Evolutionary conservation across 2,797 vertebrate species (phyloP).

Genomic region (Gymnothorax javanicus): DNA sequence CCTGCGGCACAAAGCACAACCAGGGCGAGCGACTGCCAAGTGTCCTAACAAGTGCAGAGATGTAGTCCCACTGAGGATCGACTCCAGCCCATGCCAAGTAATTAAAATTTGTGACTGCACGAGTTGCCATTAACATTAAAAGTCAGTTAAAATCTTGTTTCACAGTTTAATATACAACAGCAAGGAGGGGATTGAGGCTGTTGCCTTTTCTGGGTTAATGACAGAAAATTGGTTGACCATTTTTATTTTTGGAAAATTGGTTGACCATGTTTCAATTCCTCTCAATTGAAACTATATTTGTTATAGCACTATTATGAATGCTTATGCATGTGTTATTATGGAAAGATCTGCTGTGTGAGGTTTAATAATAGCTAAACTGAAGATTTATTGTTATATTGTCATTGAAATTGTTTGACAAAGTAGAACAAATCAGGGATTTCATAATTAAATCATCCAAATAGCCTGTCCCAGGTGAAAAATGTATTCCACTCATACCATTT

Average conservation of each 20-base stretch:
- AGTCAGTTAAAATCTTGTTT: neutral
- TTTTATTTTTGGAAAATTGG: neutral
- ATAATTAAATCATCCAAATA: no score
- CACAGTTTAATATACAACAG: neutral
- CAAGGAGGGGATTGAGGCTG: neutral
- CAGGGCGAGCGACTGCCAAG: neutral
- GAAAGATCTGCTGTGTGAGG: neutral
- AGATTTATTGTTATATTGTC: no score
- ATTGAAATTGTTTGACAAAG: no score
- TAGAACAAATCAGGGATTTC: no score
- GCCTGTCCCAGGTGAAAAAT: no score
- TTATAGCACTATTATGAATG: neutral
- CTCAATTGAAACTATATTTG: neutral
- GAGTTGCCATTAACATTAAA: neutral
- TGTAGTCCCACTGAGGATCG: neutral
- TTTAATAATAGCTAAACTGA: neutral
- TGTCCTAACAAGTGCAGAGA: neutral
- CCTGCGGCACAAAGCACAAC: neutral
- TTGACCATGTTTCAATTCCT: neutral
- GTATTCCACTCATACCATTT: no score
- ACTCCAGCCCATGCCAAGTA: neutral
- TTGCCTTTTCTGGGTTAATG: neutral
- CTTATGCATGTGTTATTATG: neutral
- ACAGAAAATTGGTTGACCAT: neutral
- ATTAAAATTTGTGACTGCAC: conserved; percentile 11